Base-by-base conservation (phyloP, 2,113 vertebrate genomes). In the Columba livia region DNA sequence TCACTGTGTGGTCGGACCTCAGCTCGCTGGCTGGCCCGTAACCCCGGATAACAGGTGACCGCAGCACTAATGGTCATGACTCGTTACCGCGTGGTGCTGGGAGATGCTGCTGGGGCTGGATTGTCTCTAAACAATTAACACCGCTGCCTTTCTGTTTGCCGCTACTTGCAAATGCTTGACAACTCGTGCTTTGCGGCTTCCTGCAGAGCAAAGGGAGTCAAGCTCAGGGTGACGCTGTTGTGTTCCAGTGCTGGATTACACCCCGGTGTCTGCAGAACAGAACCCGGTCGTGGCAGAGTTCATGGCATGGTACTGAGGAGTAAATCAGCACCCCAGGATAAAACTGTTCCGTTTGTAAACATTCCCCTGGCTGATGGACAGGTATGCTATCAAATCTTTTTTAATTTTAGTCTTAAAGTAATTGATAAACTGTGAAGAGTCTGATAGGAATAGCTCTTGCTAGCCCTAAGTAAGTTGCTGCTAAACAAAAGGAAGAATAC, bases 321-420 rank as follows among this genome's bases (percentile, higher is more conserved):
- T 78, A 88, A 94, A 85, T 96, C 97, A 5, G 70, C 91, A 84
- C 94, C 95, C 21, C 95, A 83, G 12, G 58, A 85, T 57, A 96
- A 81, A 80, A 90, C 64, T 7, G 48, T 97, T 75, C 98, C 97
- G 0, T 97, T 97, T 89, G 94, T 98, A 50, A 97, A 98, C 65
- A 98, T 98, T 65, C 98, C 97, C 19, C 73, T 98, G 93, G 90
- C 96, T 56, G 97, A 98, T 92, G 98, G 97, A 53, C 83, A 98
- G 97, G 97, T 97, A 97, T 51, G 40, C 13, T 40, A 40, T 12
- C 42, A 47, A 60, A 29, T 24, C 21, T 50, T 60, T 29, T 31
- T 23, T 17, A 11, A 48, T 28, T 64, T 83, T 79, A 23, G 71
- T 21, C 11, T 82, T 72, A 12, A 0, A 78, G 18, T 34, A 64